Conservation (phyloP, 1,140 invertebrate species). For the Bombus sibiricus region DNA sequence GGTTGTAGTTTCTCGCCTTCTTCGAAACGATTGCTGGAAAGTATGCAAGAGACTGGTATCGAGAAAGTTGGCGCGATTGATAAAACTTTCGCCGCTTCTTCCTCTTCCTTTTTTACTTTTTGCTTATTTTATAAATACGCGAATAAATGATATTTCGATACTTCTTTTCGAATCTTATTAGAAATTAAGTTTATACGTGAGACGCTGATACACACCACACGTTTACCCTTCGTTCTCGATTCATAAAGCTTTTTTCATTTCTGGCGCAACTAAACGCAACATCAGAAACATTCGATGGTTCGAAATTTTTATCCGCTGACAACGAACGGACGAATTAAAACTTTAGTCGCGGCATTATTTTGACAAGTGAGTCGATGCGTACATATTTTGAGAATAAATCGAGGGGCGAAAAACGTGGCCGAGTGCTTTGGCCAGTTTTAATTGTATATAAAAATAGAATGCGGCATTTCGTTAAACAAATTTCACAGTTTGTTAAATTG, state of each 20-base stretch:
- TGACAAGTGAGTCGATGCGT: not conserved
- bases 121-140: too few relatives aligned
- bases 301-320: not conserved
- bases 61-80: too few relatives aligned
- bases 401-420: not conserved
- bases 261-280: not conserved
- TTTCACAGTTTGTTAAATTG: not conserved
- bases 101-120: too few relatives aligned
- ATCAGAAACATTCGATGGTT: not conserved
- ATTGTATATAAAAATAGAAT: constrained; percentile 26
- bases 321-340: not conserved
- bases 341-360: not conserved
- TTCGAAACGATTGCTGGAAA: too few relatives aligned
- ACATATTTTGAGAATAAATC: not conserved
- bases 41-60: too few relatives aligned
- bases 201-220: too few relatives aligned
- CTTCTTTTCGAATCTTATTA: too few relatives aligned
- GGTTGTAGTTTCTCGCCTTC: too few relatives aligned
- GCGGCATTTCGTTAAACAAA: not conserved
- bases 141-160: too few relatives aligned
- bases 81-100: too few relatives aligned
- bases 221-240: not conserved
- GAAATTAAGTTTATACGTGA: too few relatives aligned
- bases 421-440: not conserved
- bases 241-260: not conserved